Percentiles rank a stretch among this genome's conserved stretches.
These are phyloP conservation scores for Ammodytes dubius DNA, from an alignment of 2,113 vertebrate species.

Conservation along the genomic window DNA sequence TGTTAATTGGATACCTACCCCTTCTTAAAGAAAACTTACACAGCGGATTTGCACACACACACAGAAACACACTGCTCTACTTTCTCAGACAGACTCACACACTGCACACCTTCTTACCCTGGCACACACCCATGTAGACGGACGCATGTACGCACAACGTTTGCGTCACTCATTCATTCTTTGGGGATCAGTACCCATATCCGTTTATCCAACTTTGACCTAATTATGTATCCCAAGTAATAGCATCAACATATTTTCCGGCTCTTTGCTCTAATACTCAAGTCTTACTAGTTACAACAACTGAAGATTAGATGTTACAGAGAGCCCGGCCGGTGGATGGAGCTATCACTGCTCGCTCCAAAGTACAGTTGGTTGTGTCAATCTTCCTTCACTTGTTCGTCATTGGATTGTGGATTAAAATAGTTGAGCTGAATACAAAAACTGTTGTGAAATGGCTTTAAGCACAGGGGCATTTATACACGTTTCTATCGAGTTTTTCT, in stretches of 20 bases:
- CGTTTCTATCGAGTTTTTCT: neutral
- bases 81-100: slow-evolving; percentile 26
- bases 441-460: neutral
- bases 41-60: neutral
- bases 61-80: neutral
- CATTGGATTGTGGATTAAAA: neutral
- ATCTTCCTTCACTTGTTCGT: neutral
- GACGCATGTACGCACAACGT: slow-evolving; percentile 43
- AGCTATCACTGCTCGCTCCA: slow-evolving; percentile 2
- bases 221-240: slow-evolving; percentile 71
- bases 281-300: slow-evolving; percentile 44
- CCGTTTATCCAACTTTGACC: slow-evolving; percentile 77
- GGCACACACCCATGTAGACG: slow-evolving; percentile 39
- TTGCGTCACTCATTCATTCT: slow-evolving; percentile 54
- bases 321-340: slow-evolving; percentile 28
- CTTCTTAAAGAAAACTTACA: too few relatives aligned
- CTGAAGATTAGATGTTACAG: slow-evolving; percentile 47
- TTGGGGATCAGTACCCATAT: slow-evolving; percentile 61
- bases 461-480: neutral
- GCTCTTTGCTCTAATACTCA: slow-evolving; percentile 63
- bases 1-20: neutral
- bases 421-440: neutral
- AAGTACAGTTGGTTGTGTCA: neutral
- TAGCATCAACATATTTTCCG: slow-evolving; percentile 78
- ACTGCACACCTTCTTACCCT: slow-evolving; percentile 23